Percentiles rank a stretch among this genome's conserved stretches.
phyloP scores from a whole-genome alignment of 2,888 invertebrate genomes.

The Pardosa pseudoannulata region DNA sequence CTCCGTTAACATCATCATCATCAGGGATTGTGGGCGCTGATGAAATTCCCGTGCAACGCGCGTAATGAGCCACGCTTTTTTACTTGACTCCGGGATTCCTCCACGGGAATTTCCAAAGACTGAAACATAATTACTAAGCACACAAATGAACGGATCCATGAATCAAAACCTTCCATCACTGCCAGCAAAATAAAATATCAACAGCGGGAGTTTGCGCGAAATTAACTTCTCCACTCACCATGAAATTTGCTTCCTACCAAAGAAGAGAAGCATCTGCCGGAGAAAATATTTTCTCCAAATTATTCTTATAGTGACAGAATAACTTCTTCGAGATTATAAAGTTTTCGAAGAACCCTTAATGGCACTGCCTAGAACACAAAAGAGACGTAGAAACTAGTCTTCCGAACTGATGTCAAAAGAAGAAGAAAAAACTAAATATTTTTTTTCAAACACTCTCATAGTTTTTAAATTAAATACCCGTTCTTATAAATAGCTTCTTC shows the following conservation, averaged over 20 bases:
- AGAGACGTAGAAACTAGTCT: too few species aligned
- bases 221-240: not conserved
- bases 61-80: not conserved
- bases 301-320: too few species aligned
- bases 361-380: too few species aligned
- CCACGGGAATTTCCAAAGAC: not conserved
- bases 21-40: slow-evolving; percentile 46
- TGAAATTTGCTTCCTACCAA: not conserved
- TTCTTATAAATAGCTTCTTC: too few species aligned
- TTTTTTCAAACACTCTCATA: too few species aligned
- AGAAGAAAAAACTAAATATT: too few species aligned
- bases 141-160: not conserved
- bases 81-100: not conserved
- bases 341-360: too few species aligned
- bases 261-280: not conserved
- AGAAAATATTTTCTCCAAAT: too few species aligned
- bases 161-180: not conserved
- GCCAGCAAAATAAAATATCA: not conserved
- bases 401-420: too few species aligned
- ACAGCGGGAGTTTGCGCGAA: not conserved
- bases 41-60: slow-evolving; percentile 42
- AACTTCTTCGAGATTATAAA: too few species aligned
- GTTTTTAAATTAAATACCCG: too few species aligned
- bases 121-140: slow-evolving; percentile 3
- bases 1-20: slow-evolving; percentile 50